phyloP scores from a whole-genome alignment of 2,888 invertebrate species.

The Calameuta pallipes region DNA sequence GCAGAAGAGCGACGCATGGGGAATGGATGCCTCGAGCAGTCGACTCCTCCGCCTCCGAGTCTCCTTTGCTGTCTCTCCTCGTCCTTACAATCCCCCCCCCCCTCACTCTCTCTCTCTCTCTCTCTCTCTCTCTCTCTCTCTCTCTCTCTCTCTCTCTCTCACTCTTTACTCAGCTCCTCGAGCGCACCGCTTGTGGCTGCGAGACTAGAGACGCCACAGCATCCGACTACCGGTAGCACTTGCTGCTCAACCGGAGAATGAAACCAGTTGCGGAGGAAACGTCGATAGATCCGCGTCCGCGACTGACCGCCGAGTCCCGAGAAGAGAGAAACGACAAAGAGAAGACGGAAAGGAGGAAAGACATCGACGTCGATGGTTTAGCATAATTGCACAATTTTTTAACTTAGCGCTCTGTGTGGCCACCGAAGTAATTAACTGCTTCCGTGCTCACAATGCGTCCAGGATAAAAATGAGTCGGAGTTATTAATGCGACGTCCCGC shows the following conservation, averaged over 20 bases:
- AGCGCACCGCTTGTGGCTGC: too few relatives aligned
- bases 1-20: background rate
- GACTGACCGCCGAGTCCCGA: too few relatives aligned
- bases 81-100: background rate
- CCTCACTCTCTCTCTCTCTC: background rate
- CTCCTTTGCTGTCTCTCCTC: background rate
- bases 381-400: constrained; percentile 46
- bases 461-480: constrained; percentile 18
- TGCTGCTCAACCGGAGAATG: too few relatives aligned
- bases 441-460: constrained; percentile 20
- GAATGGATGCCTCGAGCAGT: background rate
- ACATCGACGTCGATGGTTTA: constrained; percentile 32
- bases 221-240: too few relatives aligned
- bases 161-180: background rate
- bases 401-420: constrained; percentile 15
- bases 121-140: too few relatives aligned
- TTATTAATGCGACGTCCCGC: constrained; percentile 19
- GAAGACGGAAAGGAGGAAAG: constrained; percentile 18
- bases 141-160: too few relatives aligned
- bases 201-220: too few relatives aligned
- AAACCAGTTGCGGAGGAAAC: too few relatives aligned
- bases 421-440: constrained; percentile 26
- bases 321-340: too few relatives aligned
- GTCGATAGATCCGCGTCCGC: too few relatives aligned
- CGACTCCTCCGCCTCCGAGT: too few relatives aligned